Base-by-base conservation (phyloP, 1,140 invertebrate species). In the Camponotus floridanus region DNA sequence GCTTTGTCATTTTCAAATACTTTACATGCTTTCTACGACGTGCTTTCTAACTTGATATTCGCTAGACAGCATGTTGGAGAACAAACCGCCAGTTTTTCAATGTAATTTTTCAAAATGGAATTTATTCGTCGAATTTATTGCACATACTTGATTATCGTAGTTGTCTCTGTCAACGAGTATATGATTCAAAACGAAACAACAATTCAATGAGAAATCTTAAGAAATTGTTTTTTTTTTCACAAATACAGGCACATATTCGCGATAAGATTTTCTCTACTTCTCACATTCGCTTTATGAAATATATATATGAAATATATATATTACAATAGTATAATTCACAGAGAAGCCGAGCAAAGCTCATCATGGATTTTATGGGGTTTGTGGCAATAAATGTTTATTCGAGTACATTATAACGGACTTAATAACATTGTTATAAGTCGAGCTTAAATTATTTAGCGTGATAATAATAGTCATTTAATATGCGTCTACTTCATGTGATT, bases 311-410 rank as follows among this genome's bases (percentile, higher is more conserved):
- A n/a, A n/a, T n/a, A 36, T 79, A 45, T 18, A 67, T 7, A 36
- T 15, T 11, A 26, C 31, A 39, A 79, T 51, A 3, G 3, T 78
- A 31, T 67, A 39, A 15, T 36, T 11, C 13, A 26, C 7, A 15
- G 4, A 39, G 4, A 67, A 67, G 3, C 39, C 15, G 0, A 45
- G 31, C 5, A 6, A 78, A 78, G n/a, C 67, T 67, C 55, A 67
- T 39, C 26, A 36, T 13, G 15, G 18, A 70, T 45, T 70, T 70
- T 70, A 70, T 18, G 42, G 18, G 1, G 11, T 4, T 55, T 45
- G n/a, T 18, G n/a, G 26, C 18, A 51, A 36, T n/a, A 74, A 67
- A 55, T 15, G 76, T 79, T 79, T 79, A 79, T 67, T 79, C 33
- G 13, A 36, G 13, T 67, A 51, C 3, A n/a, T 67, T 55, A 67